Percentiles rank a stretch among this genome's conserved stretches.
Conservation (phyloP, 2,113 vertebrate genomes). For the Leptocoma aspasia region DNA sequence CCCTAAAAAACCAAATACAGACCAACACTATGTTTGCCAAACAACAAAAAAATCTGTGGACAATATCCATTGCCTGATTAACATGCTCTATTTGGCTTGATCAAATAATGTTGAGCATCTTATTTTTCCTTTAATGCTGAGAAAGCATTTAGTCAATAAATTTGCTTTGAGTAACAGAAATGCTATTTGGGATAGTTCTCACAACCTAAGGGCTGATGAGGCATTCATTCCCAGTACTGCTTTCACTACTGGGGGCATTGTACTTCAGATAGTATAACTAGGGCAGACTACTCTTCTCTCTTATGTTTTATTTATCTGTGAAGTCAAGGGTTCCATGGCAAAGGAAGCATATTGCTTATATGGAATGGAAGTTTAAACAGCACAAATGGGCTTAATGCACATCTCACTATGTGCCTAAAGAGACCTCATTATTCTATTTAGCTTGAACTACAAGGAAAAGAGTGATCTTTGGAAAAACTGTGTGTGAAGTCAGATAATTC, state of each 20-base stretch:
- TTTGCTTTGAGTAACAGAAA: background rate
- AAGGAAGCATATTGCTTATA: background rate
- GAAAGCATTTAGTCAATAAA: constrained; percentile 28
- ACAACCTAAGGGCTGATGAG: background rate
- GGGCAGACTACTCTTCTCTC: background rate
- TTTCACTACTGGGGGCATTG: background rate
- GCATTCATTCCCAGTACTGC: background rate
- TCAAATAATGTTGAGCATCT: background rate
- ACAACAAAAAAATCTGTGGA: background rate
- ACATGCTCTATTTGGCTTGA: constrained; percentile 3
- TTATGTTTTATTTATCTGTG: background rate
- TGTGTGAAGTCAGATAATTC: background rate
- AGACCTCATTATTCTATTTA: background rate
- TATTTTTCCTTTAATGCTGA: constrained; percentile 6
- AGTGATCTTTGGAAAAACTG: background rate
- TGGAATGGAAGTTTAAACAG: background rate
- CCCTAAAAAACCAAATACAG: constrained; percentile 6
- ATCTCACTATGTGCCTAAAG: background rate
- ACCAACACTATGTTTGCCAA: background rate
- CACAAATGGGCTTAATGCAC: background rate
- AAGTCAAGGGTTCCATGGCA: background rate
- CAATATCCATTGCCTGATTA: constrained; percentile 21
- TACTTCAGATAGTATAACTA: background rate
- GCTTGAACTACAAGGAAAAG: background rate
- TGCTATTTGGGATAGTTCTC: background rate